These are phyloP conservation scores for Stictonetta naevosa DNA, from an alignment of 2,113 vertebrate species.

Conservation along the genomic window DNA sequence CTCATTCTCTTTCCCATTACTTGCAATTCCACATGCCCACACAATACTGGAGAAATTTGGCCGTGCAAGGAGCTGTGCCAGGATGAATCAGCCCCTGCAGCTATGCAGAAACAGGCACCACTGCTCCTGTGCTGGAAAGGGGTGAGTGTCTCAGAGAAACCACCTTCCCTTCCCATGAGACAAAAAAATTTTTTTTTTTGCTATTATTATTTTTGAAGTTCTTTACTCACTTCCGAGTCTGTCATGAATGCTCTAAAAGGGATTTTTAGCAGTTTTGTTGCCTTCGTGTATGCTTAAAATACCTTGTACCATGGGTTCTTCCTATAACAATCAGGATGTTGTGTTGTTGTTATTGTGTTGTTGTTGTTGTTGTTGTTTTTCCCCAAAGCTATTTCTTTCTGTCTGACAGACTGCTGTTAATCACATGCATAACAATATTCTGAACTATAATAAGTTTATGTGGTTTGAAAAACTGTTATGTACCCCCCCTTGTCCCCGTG, in stretches of 20 bases:
- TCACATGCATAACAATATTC: not conserved
- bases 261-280: not conserved
- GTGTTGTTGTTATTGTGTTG: no score
- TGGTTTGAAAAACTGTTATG: not conserved
- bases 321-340: not conserved
- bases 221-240: not conserved
- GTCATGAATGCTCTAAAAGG: not conserved
- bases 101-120: not conserved
- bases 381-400: not conserved
- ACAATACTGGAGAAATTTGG: not conserved
- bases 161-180: not conserved
- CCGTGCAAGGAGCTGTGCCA: not conserved
- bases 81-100: not conserved
- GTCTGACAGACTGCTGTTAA: not conserved
- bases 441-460: constrained; percentile 10
- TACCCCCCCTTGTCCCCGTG: not conserved
- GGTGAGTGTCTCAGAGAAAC: not conserved
- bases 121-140: not conserved
- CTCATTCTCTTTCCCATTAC: not conserved
- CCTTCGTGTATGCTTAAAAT: not conserved
- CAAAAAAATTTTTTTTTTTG: not conserved
- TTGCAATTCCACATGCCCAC: not conserved
- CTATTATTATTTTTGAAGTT: not conserved
- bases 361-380: not conserved
- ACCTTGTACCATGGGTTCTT: not conserved